Base-by-base conservation (phyloP, 2,888 invertebrate genomes). In the Agrotis ipsilon region DNA sequence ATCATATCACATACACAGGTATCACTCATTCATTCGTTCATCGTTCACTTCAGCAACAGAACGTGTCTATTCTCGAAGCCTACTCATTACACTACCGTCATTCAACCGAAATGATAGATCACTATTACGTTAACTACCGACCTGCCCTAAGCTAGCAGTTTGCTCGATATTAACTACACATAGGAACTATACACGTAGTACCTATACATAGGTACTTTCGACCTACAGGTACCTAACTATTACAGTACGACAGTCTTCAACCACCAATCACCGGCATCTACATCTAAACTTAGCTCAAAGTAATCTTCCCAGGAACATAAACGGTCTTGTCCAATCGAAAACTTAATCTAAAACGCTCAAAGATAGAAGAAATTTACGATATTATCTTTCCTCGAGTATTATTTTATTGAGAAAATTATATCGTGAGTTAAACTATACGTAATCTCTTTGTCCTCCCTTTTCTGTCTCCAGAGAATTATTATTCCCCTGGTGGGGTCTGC, bases 71-170 rank as follows among this genome's bases (percentile, higher is more conserved):
- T 62, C 27, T 69, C 68, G 51, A 75, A 73, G 71, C 76, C 71
- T 72, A 64, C 68, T 76, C 72, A 74, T 78, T 77, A 74, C 32
- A 59, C 65, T 6, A 51, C 55, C 60, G 78, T 70, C 84, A 71
- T 69, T 73, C 68, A 78, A 67, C 64, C 61, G 59, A 78, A 81
- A 84, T 78, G 70, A 81, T 78, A 73, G 82, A 81, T 81, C 58
- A 62, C 70, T 78, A 81, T 73, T 62, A 55, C 59, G 58, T 39
- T 72, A 61, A 74, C 78, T 64, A 63, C 64, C 45, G 24, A 54
- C 65, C 65, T 61, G 55, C 67, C 71, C 66, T 70, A 67, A 68
- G 71, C 72, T 60, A 21, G 43, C 65, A 52, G 62, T 67, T 72
- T 64, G 60, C 59, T 24, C 52, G 57, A 21, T 57, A 43, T 39